Base-by-base conservation (phyloP, 2,113 vertebrate genomes). In the Indicator maculatus region DNA sequence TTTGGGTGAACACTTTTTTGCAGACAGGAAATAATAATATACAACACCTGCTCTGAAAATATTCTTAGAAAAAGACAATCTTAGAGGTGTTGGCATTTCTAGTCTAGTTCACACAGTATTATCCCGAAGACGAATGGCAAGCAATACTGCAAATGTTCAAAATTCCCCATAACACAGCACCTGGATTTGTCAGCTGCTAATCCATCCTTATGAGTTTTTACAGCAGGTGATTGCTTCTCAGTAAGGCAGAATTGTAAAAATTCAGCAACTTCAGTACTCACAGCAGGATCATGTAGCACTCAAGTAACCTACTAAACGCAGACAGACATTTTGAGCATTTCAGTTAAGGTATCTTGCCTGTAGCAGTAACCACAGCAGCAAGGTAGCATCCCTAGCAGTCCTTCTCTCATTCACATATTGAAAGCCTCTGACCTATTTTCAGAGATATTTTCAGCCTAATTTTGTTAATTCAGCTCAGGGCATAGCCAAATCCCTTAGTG, bases 101-200 rank as follows among this genome's bases (percentile, higher is more conserved):
- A 82, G 65, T 65, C 27, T 58, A n/a, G 23, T 39, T 75, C 47
- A 64, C 30, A 23, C 5, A 44, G 3, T 16, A 28, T 21, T 47
- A 53, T n/a, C 31, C 50, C 60, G 69, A 55, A 83, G 16, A 72
- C 28, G 5, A 81, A 79, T 39, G 20, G 28, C 78, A 82, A 66
- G 11, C 28, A 75, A 24, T 79, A 58, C 11, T 31, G 79, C 41
- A 88, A 79, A 82, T 39, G 13, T 69, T 86, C 39, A 76, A 76
- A 67, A 77, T 64, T 30, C 13, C 30, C 60, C 52, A 64, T 26
- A 89, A 72, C 23, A 12, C 27, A 72, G 63, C 47, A 88, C 39
- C 63, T 91, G 83, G n/a, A 82, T 72, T 86, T 96, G 59, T 79
- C 79, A 93, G 30, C 44, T 88, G n/a, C 82, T 84, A 59, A 89